phyloP scores from a whole-genome alignment of 2,797 vertebrate genomes.

The Sebastes oblongus region DNA sequence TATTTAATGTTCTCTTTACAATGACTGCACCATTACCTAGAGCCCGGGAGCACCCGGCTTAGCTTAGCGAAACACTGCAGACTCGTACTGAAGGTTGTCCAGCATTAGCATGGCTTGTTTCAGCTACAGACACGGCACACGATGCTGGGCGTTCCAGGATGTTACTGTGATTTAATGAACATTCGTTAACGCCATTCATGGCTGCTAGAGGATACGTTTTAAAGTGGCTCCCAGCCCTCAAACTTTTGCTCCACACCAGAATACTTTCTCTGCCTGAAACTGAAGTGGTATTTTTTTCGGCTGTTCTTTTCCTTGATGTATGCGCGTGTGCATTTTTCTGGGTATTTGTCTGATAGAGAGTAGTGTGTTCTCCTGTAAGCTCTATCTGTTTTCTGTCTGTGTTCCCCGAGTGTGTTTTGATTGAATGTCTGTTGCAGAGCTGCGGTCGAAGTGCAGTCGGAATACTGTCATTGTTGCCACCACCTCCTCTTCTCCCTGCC shows the following conservation, averaged over 20 bases:
- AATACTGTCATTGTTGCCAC: conserved; percentile 66
- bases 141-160: conserved; percentile 18
- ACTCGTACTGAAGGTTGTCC: conserved; percentile 54
- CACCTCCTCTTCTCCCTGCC: conserved; percentile 40
- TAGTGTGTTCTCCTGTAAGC: conserved; percentile 45
- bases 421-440: conserved; percentile 62
- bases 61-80: conserved; percentile 66
- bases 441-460: conserved; percentile 61
- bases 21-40: conserved; percentile 78
- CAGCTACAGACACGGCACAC: conserved; percentile 1
- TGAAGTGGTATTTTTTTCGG: background rate
- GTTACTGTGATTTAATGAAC: conserved; percentile 35
- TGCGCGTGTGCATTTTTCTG: conserved; percentile 21
- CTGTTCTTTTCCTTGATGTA: conserved; percentile 3
- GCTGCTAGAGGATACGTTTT: conserved; percentile 5
- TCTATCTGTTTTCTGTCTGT: conserved; percentile 59
- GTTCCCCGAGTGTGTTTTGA: conserved; percentile 61
- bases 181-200: conserved; percentile 24
- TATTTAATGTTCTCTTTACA: conserved; percentile 81
- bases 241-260: conserved; percentile 33
- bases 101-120: conserved; percentile 35
- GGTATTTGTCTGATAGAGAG: conserved; percentile 45
- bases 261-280: background rate
- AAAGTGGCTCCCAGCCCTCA: conserved; percentile 1
- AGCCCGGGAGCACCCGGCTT: conserved; percentile 60